Percentiles rank a stretch among this genome's conserved stretches.
Conservation (phyloP, 2,113 vertebrate genomes). For the Chelonoidis abingdonii region DNA sequence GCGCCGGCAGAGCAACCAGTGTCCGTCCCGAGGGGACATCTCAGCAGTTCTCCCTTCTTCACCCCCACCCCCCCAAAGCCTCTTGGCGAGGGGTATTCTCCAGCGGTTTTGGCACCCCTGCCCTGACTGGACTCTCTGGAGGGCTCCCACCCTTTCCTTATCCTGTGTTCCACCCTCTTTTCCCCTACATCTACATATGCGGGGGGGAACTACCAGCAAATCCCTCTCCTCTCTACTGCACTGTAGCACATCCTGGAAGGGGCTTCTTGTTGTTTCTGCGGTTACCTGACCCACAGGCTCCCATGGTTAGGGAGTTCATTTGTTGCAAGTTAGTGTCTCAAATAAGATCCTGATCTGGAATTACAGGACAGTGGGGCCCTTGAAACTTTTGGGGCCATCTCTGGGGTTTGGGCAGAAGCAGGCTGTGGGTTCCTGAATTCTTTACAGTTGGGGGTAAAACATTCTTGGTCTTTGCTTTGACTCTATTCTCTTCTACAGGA, state of each 20-base stretch:
- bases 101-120: too few species aligned
- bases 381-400: neutral
- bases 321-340: neutral
- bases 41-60: neutral
- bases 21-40: neutral
- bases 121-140: neutral
- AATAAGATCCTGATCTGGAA: neutral
- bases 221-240: neutral
- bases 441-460: neutral
- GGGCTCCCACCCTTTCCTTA: neutral
- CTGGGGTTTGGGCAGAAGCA: neutral
- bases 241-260: neutral
- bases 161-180: neutral
- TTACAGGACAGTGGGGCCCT: neutral
- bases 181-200: neutral
- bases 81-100: neutral
- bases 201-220: too few species aligned
- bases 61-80: neutral
- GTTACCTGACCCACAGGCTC: neutral
- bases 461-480: neutral
- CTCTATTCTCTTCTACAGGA: conserved; percentile 44
- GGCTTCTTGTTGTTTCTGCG: neutral
- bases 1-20: conserved; percentile 56
- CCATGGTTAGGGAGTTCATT: neutral
- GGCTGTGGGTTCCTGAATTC: neutral